These are phyloP conservation scores for Ricordea florida DNA, from an alignment of 92 coral and sea anemone species.

Conservation along the genomic window DNA sequence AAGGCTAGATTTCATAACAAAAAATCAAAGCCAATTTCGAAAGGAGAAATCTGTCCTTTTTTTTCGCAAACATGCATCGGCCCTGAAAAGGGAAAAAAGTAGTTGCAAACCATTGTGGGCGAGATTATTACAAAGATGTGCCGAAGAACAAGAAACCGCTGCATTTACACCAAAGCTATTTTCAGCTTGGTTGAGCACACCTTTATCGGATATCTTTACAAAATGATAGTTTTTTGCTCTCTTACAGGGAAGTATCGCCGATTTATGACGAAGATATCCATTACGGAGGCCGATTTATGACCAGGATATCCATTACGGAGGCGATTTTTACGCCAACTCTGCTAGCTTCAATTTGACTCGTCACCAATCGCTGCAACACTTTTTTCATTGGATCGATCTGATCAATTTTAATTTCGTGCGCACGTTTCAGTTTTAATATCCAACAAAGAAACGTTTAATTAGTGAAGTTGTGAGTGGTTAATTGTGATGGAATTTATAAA, in stretches of 20 bases:
- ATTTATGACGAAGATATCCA: background rate
- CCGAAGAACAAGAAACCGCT: conserved; percentile 19
- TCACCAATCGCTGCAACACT: too few species aligned
- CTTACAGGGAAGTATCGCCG: background rate
- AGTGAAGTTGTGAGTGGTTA: conserved; percentile 42
- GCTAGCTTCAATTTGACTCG: too few species aligned
- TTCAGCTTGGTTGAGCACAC: conserved; percentile 20
- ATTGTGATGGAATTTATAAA: conserved; percentile 51
- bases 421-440: conserved; percentile 75
- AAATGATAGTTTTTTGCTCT: background rate
- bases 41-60: too few species aligned
- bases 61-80: too few species aligned
- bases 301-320: too few species aligned
- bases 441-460: conserved; percentile 88
- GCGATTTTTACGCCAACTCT: too few species aligned
- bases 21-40: background rate
- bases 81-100: too few species aligned
- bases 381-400: too few species aligned
- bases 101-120: background rate
- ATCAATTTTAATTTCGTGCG: conserved; percentile 55
- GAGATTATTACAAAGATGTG: conserved; percentile 15
- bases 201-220: background rate
- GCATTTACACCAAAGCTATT: conserved; percentile 38
- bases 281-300: too few species aligned
- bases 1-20: background rate